Base-by-base conservation (phyloP, 2,797 vertebrate genomes). In the Micrastur ruficollis region DNA sequence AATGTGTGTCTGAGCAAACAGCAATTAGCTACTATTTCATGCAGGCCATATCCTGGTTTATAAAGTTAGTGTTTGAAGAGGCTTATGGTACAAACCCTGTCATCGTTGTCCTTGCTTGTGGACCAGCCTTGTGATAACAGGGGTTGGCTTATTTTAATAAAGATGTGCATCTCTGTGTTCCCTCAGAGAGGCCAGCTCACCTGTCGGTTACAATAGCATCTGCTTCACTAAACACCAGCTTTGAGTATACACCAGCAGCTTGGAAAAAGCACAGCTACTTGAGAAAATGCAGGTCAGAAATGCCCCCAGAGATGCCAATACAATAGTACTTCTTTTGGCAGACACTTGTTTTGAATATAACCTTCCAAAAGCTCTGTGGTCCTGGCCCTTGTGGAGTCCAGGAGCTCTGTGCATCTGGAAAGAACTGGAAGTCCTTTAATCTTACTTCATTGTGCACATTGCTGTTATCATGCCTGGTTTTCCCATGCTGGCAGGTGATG, bases 261-360 rank as follows among this genome's bases (percentile, higher is more conserved):
- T 78, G 62, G 65, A 81, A 83, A 95, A 94, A 75, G 21, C 52
- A 78, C 36, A 31, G 5, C 56, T 90, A 19, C 61, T 78, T 74
- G 61, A 66, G 55, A 87, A 92, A 92, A 80, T 59, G 36, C 78
- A 82, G 89, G 67, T 92, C 74, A 89, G 62, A 92, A 95, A 66
- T 50, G 25, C 22, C 40, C 47, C 47, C 21, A 8, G 81, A 71
- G 59, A 59, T 80, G 22, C 20, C 68, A 86, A 6, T 65, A 65
- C 38, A 78, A 38, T 13, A 67, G 26, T 73, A 38, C 38, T 74
- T 91, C n/a, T 89, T 55, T 88, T 81, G 62, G 36, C 56, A 83
- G 84, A 62, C 29, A 15, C 32, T 71, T 91, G n/a, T 75, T 86
- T 84, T 62, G 66, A 68, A 59, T 81, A 76, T 47, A 84, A 59